A percentile compares a stretch with the other conserved stretches of the same genome.
These are phyloP conservation scores for Tortrix viridana DNA, from an alignment of 2,888 invertebrate species.

Conservation along the genomic window DNA sequence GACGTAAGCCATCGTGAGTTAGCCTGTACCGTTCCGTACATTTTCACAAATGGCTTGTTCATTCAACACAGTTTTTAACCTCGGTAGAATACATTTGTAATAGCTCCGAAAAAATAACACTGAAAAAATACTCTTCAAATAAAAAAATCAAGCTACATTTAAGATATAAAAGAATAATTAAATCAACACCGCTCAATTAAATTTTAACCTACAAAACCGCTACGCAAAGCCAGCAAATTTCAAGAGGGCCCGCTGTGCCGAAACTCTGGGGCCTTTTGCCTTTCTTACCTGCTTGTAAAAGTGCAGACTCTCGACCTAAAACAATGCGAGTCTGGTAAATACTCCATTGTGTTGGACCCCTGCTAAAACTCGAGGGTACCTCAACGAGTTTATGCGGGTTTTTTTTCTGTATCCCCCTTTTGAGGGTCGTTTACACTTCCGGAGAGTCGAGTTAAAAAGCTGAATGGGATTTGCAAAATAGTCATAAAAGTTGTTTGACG, in stretches of 20 bases:
- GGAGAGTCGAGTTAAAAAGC: conserved; percentile 32
- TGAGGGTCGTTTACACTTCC: conserved; percentile 43
- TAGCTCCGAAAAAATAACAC: too few species aligned
- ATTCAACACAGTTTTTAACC: too few species aligned
- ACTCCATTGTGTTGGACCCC: conserved; percentile 35
- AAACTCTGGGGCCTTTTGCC: conserved; percentile 30
- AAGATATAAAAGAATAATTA: background rate
- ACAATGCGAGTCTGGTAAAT: conserved; percentile 37
- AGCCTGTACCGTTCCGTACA: too few species aligned
- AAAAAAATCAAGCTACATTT: background rate
- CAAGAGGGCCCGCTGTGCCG: conserved; percentile 21
- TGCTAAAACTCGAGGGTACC: conserved; percentile 38
- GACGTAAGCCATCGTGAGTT: too few species aligned
- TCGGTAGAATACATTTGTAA: too few species aligned
- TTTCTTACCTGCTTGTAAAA: conserved; percentile 33
- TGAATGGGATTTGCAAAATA: conserved; percentile 38
- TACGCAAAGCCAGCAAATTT: conserved; percentile 27
- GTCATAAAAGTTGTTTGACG: conserved; percentile 34
- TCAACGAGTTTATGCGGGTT: conserved; percentile 65
- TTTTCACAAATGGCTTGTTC: too few species aligned
- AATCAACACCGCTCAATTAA: conserved; percentile 5
- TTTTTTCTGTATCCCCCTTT: conserved; percentile 46
- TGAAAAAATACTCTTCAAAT: too few species aligned
- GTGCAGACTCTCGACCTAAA: conserved; percentile 33
- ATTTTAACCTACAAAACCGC: background rate